These are phyloP conservation scores for Chlamydotis undulata DNA, from an alignment of 2,113 vertebrate genomes.

Conservation along the genomic window DNA sequence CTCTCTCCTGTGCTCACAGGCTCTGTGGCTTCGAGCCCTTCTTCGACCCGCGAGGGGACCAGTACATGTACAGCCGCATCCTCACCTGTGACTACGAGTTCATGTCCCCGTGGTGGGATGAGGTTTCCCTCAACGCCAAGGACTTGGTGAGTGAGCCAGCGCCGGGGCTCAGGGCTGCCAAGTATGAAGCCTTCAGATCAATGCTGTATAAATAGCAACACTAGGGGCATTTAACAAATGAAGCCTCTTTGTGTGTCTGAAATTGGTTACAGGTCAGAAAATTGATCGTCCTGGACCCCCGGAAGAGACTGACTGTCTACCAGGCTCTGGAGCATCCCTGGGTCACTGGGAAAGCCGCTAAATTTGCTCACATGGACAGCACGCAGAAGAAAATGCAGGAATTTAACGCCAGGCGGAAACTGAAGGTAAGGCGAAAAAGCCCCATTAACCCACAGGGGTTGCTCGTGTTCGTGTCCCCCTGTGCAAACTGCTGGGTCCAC, in stretches of 20 bases:
- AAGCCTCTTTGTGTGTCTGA: background rate
- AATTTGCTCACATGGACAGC: slow-evolving; percentile 90
- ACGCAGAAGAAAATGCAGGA: slow-evolving; percentile 89
- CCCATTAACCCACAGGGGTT: rapidly evolving
- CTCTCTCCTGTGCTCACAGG: slow-evolving; percentile 31
- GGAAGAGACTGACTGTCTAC: slow-evolving; percentile 79
- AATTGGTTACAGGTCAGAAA: slow-evolving; percentile 78
- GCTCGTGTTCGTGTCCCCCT: rapidly evolving
- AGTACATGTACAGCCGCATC: slow-evolving; percentile 88
- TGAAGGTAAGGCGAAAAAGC: slow-evolving; percentile 76
- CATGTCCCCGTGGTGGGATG: slow-evolving; percentile 85
- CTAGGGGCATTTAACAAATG: rapidly evolving
- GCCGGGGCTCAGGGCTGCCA: rapidly evolving
- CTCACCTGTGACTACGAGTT: slow-evolving; percentile 88
- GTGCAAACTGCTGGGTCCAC: rapidly evolving
- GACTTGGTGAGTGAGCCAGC: slow-evolving; percentile 75
- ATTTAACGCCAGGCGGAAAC: slow-evolving; percentile 87
- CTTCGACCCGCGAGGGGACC: slow-evolving; percentile 87
- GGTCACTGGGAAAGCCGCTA: slow-evolving; percentile 86
- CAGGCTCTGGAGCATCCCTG: slow-evolving; percentile 88
- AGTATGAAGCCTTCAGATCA: rapidly evolving
- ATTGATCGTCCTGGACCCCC: slow-evolving; percentile 85
- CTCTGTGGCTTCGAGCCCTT: slow-evolving; percentile 92
- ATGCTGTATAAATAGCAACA: too few species aligned
- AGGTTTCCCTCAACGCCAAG: slow-evolving; percentile 85